Conservation (phyloP, 2,113 vertebrate genomes). For the Urocynchramus pylzowi region DNA sequence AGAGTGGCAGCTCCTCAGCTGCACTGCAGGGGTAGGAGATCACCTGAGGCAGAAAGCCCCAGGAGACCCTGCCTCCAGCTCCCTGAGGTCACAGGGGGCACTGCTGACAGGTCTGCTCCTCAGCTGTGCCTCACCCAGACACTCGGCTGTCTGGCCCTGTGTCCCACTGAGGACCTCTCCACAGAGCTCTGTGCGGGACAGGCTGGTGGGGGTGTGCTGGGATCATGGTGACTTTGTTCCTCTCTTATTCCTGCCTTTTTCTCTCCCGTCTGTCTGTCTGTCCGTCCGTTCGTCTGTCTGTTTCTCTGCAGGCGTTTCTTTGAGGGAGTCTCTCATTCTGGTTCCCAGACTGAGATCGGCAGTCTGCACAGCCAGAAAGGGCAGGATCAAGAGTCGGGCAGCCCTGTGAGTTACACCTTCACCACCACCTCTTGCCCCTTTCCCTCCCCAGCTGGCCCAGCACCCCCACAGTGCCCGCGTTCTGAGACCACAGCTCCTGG, state of each 20-base stretch:
- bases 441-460: background rate
- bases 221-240: conserved; percentile 41
- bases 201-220: background rate
- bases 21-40: background rate
- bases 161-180: background rate
- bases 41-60: background rate
- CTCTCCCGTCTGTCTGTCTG: conserved; percentile 58
- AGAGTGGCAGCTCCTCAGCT: background rate
- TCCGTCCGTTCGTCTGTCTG: conserved; percentile 64
- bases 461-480: background rate
- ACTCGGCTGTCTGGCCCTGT: background rate
- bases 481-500: background rate
- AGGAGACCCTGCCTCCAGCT: background rate
- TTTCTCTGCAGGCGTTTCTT: conserved; percentile 91
- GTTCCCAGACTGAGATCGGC: conserved; percentile 96
- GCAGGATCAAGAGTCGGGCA: conserved; percentile 87
- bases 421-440: background rate
- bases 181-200: background rate
- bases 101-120: background rate
- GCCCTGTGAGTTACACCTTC: conserved; percentile 82
- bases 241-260: conserved; percentile 69
- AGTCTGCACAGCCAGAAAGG: conserved; percentile 92
- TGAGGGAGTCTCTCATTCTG: conserved; percentile 95
- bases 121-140: fast-evolving
- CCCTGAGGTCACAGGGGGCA: background rate